Conservation (phyloP, 2,797 vertebrate species). For the Remorina albescens region DNA sequence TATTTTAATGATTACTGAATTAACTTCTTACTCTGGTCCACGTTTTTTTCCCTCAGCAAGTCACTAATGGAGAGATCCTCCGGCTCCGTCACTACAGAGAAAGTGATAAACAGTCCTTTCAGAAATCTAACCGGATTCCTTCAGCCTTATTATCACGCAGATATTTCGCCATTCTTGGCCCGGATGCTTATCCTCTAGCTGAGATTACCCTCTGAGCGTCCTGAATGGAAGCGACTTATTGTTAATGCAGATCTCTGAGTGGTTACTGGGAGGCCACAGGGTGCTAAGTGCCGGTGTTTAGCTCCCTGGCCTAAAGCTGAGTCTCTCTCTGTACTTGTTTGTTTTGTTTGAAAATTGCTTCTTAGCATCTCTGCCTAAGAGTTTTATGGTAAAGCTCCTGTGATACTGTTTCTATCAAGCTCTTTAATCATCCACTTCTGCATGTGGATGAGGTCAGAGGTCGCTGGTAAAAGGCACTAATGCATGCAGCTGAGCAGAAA, state of each 20-base stretch:
- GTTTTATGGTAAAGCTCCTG: conserved; percentile 72
- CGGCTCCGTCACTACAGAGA: background rate
- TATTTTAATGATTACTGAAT: conserved; percentile 62
- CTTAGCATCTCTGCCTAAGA: conserved; percentile 55
- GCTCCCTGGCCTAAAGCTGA: conserved; percentile 27
- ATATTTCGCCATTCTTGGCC: conserved; percentile 53
- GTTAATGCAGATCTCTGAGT: conserved; percentile 75
- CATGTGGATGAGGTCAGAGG: conserved; percentile 48
- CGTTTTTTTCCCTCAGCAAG: background rate
- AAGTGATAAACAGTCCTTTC: conserved; percentile 19
- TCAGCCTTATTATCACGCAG: conserved; percentile 58
- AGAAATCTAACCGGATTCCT: conserved; percentile 47
- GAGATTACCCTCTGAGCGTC: conserved; percentile 65
- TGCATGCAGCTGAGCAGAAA: conserved; percentile 50
- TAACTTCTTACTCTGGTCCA: conserved; percentile 48
- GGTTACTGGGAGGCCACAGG: conserved; percentile 28
- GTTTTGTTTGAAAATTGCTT: conserved; percentile 75
- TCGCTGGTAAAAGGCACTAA: conserved; percentile 67
- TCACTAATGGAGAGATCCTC: conserved; percentile 66
- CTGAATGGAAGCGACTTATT: conserved; percentile 68
- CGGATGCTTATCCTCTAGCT: conserved; percentile 50
- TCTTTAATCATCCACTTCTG: conserved; percentile 48
- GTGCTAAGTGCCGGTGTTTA: conserved; percentile 72
- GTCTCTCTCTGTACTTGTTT: conserved; percentile 42
- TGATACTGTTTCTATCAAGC: conserved; percentile 61